A percentile compares a stretch with the other conserved stretches of the same genome.
These are phyloP conservation scores for Apis cerana DNA, from an alignment of 1,140 invertebrate genomes.

Conservation along the genomic window DNA sequence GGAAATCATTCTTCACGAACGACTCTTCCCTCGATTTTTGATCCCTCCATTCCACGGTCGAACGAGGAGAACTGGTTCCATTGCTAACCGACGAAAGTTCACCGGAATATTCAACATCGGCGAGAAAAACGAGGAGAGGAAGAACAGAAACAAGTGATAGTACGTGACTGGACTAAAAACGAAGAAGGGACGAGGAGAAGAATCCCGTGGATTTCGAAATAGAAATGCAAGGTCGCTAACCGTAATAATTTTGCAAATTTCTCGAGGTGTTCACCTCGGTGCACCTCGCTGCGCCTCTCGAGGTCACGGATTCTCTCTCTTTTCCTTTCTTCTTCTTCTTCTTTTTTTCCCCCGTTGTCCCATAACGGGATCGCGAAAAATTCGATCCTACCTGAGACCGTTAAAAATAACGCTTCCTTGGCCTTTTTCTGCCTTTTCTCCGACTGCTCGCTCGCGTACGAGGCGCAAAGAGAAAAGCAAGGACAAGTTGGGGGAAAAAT, in stretches of 20 bases:
- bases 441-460: too few species aligned
- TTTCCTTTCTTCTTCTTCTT: constrained; percentile 8
- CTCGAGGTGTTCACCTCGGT: constrained; percentile 45
- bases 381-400: constrained; percentile 60
- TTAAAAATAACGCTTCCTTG: constrained; percentile 52
- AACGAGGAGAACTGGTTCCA: constrained; percentile 17
- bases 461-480: too few species aligned
- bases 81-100: constrained; percentile 1
- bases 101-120: not conserved
- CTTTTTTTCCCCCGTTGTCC: not conserved
- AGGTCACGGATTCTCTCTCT: constrained; percentile 53
- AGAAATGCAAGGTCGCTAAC: constrained; percentile 59
- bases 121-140: not conserved
- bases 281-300: constrained; percentile 29
- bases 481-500: too few species aligned
- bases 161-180: not conserved
- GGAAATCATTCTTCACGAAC: not conserved
- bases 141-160: not conserved
- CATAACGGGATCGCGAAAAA: constrained; percentile 68
- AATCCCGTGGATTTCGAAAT: not conserved
- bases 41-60: not conserved
- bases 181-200: not conserved
- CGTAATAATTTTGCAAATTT: constrained; percentile 55
- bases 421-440: not conserved
- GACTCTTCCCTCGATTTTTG: not conserved